Conservation (phyloP, 2,113 vertebrate species). For the Leuciscus idus region DNA sequence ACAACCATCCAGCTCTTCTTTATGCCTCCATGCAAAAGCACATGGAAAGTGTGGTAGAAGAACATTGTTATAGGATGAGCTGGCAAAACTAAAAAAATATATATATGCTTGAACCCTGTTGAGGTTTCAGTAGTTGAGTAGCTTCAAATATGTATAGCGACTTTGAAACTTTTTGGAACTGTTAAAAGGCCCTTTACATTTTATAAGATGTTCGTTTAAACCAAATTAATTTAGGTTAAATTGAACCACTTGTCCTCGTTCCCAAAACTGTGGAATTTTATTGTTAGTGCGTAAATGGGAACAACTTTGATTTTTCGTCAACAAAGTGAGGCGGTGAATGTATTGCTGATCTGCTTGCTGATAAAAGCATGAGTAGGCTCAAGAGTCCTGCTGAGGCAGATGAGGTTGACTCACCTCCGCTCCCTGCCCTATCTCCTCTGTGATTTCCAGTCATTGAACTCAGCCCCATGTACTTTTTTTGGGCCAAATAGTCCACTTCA, state of each 20-base stretch:
- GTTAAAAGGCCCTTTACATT: neutral
- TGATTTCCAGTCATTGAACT: slow-evolving; percentile 60
- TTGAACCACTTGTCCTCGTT: neutral
- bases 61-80: neutral
- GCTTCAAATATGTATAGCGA: neutral
- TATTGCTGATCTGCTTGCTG: slow-evolving; percentile 26
- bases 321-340: neutral
- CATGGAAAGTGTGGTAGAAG: slow-evolving; percentile 1
- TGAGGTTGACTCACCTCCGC: slow-evolving; percentile 46
- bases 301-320: slow-evolving; percentile 26
- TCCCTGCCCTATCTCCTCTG: slow-evolving; percentile 35
- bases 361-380: slow-evolving; percentile 44
- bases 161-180: neutral
- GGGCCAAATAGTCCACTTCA: slow-evolving; percentile 47
- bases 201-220: neutral
- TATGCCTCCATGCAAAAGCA: slow-evolving; percentile 43
- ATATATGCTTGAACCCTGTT: neutral
- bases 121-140: neutral
- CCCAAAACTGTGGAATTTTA: neutral
- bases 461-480: slow-evolving; percentile 53
- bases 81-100: neutral
- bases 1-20: neutral
- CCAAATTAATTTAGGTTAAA: neutral
- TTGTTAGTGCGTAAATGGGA: neutral
- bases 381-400: slow-evolving; percentile 45